Evolutionary conservation across 2,888 invertebrate genomes (phyloP), one percentile per base, ranked within the genome.

Genomic region (Masnerella sp.): DNA sequence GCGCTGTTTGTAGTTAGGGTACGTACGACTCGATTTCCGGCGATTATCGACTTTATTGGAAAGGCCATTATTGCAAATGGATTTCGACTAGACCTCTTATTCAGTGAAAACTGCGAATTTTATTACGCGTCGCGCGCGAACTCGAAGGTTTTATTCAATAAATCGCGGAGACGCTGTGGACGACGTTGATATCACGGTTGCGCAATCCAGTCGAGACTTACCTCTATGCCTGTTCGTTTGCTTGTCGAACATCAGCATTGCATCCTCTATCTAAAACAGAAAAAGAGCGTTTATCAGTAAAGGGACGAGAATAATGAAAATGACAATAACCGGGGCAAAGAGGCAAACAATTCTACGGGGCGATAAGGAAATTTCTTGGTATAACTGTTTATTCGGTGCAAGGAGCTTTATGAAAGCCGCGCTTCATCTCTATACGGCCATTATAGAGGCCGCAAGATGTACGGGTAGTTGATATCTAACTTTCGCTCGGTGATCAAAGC

Each of bases 161-260:
- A 67, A 47, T 45, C 42, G 47, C 30, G 36, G 32, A 42, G 12
- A 52, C 4, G 15, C 12, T 52, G 15, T 7, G n/a, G 20, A 0
- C 14, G 28, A 49, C 25, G 25, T 51, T 42, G 47, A 59, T 56
- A 51, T 62, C 20, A 28, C 15, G 25, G 17, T 15, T 43, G 18
- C 34, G 49, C 15, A 52, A 47, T 59, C 40, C 28, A 22, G 9
- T 4, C 7, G 11, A 34, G 12, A 83, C 85, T 86, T 67, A 96
- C 96, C 96, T 95, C 99, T 95, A 92, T 99, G 99, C 91, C 99
- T 95, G 92, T 99, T 99, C 88, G 99, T 99, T 89, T 98, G 97
- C 93, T 99, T 99, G 91, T 99, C 99, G 90, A 99, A 99, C 99
- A 99, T 99, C 89, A 99, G 93, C 99, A 99, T 99, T 85, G 99